Evolutionary conservation across 2,888 invertebrate species (phyloP).

Genomic region (Troides helena): DNA sequence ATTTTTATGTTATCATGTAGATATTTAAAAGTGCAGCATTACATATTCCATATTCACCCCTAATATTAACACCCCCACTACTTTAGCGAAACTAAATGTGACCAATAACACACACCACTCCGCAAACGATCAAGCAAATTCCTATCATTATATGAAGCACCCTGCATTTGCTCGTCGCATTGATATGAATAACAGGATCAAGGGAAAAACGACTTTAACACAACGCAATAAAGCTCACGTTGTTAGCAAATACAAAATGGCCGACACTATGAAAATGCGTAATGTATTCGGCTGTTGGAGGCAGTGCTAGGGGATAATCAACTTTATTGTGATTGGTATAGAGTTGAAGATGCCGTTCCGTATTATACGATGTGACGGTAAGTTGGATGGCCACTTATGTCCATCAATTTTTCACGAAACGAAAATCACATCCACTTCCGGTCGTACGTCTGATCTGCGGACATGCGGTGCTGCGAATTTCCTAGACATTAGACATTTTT

Average conservation of each 20-base stretch:
- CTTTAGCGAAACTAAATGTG: conserved; percentile 24
- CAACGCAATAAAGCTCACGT: background rate
- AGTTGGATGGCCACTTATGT: conserved; percentile 21
- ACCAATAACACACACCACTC: conserved; percentile 29
- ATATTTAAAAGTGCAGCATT: background rate
- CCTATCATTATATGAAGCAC: conserved; percentile 30
- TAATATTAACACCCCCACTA: conserved; percentile 26
- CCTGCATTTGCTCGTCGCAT: conserved; percentile 10
- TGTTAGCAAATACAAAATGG: conserved; percentile 5
- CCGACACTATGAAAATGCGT: conserved; percentile 22
- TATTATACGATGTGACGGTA: conserved; percentile 1
- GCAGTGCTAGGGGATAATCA: background rate
- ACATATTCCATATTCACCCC: conserved; percentile 1
- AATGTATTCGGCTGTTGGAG: conserved; percentile 16
- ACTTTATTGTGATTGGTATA: background rate
- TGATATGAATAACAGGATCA: background rate
- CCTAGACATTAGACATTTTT: background rate
- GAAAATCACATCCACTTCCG: conserved; percentile 30
- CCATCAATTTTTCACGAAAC: conserved; percentile 27
- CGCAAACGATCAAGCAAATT: conserved; percentile 29
- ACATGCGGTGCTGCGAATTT: conserved; percentile 23
- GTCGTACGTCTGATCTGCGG: conserved; percentile 13
- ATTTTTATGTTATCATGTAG: too few species aligned
- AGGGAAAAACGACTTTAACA: conserved; percentile 7
- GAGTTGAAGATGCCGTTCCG: conserved; percentile 3